These are phyloP conservation scores for Nesoenas mayeri DNA, from an alignment of 2,113 vertebrate genomes.

Conservation along the genomic window DNA sequence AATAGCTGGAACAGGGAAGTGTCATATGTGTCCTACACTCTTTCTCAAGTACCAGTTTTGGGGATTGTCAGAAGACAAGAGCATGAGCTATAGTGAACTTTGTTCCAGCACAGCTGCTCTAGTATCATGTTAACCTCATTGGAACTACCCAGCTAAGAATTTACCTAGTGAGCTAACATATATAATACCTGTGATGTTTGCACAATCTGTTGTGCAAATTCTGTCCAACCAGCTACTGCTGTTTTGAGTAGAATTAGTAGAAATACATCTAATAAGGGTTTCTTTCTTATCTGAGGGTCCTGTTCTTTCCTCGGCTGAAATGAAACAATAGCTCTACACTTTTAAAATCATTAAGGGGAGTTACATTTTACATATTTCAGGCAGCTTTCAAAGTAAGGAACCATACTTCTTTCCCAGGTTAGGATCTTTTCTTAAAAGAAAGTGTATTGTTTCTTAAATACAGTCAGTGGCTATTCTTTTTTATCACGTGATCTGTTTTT, in stretches of 20 bases:
- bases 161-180: neutral
- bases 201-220: neutral
- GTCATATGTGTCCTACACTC: rapidly evolving
- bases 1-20: neutral
- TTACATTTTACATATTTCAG: neutral
- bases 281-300: neutral
- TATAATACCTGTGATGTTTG: neutral
- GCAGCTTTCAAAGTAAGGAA: neutral
- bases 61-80: neutral
- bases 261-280: neutral
- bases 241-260: neutral
- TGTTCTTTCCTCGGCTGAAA: neutral
- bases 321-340: neutral
- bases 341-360: neutral
- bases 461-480: neutral
- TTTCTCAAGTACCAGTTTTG: neutral
- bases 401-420: neutral
- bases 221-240: neutral
- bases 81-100: neutral
- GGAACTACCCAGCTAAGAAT: neutral
- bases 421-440: neutral
- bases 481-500: neutral
- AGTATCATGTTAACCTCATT: neutral
- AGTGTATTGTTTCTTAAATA: neutral
- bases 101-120: neutral